A percentile compares a stretch with the other conserved stretches of the same genome.
Evolutionary conservation across 2,888 invertebrate genomes (phyloP).

Genomic region (Acronicta psi): DNA sequence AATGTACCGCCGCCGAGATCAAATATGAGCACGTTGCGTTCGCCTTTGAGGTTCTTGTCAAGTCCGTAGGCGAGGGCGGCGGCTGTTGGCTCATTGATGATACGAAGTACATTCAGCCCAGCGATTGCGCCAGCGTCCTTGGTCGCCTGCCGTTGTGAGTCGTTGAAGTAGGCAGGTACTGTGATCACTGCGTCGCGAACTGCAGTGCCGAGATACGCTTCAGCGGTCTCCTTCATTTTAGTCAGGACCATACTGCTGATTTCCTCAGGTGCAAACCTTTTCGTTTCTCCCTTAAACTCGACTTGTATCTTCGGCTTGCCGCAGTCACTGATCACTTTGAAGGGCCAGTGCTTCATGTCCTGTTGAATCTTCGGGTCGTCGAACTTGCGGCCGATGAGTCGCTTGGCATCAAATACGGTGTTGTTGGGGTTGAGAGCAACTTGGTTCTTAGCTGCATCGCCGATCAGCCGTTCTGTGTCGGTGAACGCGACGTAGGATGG

Average conservation of each 20-base stretch:
- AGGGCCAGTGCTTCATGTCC: slow-evolving; percentile 96
- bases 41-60: slow-evolving; percentile 91
- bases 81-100: slow-evolving; percentile 95
- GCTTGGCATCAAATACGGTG: slow-evolving; percentile 92
- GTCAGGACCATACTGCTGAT: slow-evolving; percentile 91
- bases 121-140: slow-evolving; percentile 95
- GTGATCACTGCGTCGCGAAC: slow-evolving; percentile 94
- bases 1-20: slow-evolving; percentile 92
- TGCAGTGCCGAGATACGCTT: slow-evolving; percentile 91
- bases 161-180: slow-evolving; percentile 94
- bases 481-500: slow-evolving; percentile 97
- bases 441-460: slow-evolving; percentile 96
- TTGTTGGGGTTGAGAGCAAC: slow-evolving; percentile 93
- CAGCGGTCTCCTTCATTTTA: slow-evolving; percentile 91
- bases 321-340: slow-evolving; percentile 91
- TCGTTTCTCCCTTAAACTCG: slow-evolving; percentile 90
- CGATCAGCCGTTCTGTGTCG: slow-evolving; percentile 94
- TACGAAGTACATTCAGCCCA: slow-evolving; percentile 94
- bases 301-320: slow-evolving; percentile 92
- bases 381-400: slow-evolving; percentile 94
- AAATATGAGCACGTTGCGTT: slow-evolving; percentile 90
- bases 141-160: slow-evolving; percentile 93
- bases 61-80: slow-evolving; percentile 93
- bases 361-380: slow-evolving; percentile 93
- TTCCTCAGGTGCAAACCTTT: slow-evolving; percentile 91